These are phyloP conservation scores for Apomyelois bistriatella DNA, from an alignment of 2,888 invertebrate species.

Conservation along the genomic window DNA sequence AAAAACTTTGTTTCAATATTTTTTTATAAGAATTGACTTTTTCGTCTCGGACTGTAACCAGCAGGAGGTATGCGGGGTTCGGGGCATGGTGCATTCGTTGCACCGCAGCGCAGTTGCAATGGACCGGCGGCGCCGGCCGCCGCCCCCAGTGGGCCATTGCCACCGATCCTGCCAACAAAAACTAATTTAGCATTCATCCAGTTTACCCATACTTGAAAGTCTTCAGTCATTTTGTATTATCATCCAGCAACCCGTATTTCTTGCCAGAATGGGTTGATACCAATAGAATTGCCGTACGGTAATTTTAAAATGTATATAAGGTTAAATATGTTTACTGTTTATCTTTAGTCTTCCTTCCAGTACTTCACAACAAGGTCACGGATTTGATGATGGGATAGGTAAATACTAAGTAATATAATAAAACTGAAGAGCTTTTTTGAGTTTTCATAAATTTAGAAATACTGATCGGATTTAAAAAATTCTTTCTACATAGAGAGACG, in stretches of 20 bases:
- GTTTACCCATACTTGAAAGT: constrained; percentile 23
- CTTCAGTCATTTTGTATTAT: background rate
- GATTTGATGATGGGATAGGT: no score
- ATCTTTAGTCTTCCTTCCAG: no score
- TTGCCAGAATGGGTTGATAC: background rate
- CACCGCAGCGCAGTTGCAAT: constrained; percentile 49
- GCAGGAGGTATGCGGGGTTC: constrained; percentile 20
- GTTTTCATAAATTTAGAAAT: no score
- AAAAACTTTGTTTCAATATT: background rate
- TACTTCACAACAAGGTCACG: no score
- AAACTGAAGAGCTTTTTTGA: no score
- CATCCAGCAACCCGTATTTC: no score
- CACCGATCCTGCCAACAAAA: constrained; percentile 41
- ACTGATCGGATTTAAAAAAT: no score
- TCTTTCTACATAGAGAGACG: no score
- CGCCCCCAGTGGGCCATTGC: constrained; percentile 55
- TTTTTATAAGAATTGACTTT: background rate
- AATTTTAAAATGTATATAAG: background rate
- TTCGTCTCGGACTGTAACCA: background rate
- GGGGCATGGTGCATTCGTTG: constrained; percentile 47
- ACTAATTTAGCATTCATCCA: background rate
- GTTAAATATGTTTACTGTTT: no score
- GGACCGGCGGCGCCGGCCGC: constrained; percentile 39
- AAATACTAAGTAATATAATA: no score
- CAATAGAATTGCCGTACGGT: background rate